Percentiles rank a stretch among this genome's conserved stretches.
These are phyloP conservation scores for Archilochus colubris DNA, from an alignment of 2,113 vertebrate genomes.

Conservation along the genomic window DNA sequence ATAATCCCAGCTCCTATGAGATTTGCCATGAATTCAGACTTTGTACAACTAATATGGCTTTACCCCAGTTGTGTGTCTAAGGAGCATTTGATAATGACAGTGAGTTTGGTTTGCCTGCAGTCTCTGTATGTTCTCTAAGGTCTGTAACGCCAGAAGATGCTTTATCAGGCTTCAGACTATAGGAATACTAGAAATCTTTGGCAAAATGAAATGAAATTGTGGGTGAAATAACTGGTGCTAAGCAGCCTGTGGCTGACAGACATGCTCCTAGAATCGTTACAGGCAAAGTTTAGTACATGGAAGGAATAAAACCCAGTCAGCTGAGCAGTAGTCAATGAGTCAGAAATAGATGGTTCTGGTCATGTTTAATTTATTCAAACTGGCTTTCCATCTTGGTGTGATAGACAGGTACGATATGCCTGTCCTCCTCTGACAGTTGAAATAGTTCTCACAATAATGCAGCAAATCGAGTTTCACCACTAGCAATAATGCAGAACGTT, in stretches of 20 bases:
- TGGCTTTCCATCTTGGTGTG: conserved; percentile 26
- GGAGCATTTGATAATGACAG: background rate
- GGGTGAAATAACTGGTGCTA: conserved; percentile 15
- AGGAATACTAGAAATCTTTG: background rate
- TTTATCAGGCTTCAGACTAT: background rate
- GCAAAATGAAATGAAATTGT: conserved; percentile 29
- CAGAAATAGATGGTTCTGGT: conserved; percentile 24
- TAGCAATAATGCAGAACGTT: conserved; percentile 48
- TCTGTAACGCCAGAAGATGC: background rate
- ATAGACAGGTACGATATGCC: conserved; percentile 29
- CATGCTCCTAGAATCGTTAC: background rate
- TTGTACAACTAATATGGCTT: background rate
- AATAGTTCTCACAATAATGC: conserved; percentile 29
- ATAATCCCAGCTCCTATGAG: background rate
- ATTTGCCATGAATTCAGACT: conserved; percentile 1
- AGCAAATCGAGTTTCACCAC: conserved; percentile 1
- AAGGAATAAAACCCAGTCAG: conserved; percentile 13
- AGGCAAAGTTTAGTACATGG: background rate
- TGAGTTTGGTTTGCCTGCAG: background rate
- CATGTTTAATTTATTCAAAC: conserved; percentile 59
- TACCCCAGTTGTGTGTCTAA: background rate
- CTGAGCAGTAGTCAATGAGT: background rate
- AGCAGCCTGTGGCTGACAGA: conserved; percentile 6
- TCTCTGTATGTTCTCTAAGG: background rate
- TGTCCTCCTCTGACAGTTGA: background rate